These are phyloP conservation scores for Microcaecilia unicolor DNA, from an alignment of 2,797 vertebrate genomes.

Conservation along the genomic window DNA sequence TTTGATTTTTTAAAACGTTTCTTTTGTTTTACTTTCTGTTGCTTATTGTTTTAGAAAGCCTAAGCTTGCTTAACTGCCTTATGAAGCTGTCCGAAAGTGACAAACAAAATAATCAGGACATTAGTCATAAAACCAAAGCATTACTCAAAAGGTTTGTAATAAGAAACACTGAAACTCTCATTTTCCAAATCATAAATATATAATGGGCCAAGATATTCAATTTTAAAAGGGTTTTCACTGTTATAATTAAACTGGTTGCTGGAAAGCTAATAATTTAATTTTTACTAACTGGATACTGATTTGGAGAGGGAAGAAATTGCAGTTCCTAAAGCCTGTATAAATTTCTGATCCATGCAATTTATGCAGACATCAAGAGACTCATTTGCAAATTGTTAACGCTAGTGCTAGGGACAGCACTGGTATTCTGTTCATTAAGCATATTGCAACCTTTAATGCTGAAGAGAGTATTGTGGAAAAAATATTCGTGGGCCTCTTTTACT, in stretches of 20 bases:
- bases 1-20: too few relatives aligned
- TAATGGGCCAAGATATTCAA: neutral
- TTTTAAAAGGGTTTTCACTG: constrained; percentile 6
- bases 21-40: too few relatives aligned
- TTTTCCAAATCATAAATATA: neutral
- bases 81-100: constrained; percentile 1
- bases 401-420: too few relatives aligned
- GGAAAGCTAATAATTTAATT: constrained; percentile 63
- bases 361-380: too few relatives aligned
- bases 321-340: neutral
- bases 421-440: too few relatives aligned
- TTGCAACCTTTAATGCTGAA: too few relatives aligned
- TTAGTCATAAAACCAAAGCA: constrained; percentile 1
- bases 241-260: constrained; percentile 59
- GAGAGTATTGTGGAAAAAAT: too few relatives aligned
- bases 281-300: constrained; percentile 42
- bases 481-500: too few relatives aligned
- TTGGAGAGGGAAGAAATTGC: constrained; percentile 5
- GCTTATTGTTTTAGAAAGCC: too few relatives aligned
- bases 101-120: neutral
- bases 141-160: neutral
- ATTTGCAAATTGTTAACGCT: too few relatives aligned
- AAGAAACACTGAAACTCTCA: neutral
- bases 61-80: too few relatives aligned
- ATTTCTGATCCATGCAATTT: too few relatives aligned